Conservation (phyloP, 1,140 invertebrate species). For the Acarapis woodi region DNA sequence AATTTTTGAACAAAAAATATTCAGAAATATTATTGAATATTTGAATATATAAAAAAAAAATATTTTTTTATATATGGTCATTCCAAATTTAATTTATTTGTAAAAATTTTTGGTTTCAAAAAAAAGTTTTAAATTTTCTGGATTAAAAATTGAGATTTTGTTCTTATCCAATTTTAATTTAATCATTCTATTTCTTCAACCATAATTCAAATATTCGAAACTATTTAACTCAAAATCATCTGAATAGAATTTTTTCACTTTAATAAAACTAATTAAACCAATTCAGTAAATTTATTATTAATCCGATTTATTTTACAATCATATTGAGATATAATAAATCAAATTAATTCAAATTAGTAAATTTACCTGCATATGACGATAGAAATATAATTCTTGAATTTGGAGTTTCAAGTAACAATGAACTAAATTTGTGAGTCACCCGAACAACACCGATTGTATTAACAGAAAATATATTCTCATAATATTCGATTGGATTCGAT, state of each 20-base stretch:
- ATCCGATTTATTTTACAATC: background rate
- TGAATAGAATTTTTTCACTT: no score
- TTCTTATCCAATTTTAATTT: no score
- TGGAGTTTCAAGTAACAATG: slow-evolving; percentile 15
- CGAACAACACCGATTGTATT: slow-evolving; percentile 19
- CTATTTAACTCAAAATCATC: no score
- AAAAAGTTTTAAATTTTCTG: no score
- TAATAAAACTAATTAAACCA: no score
- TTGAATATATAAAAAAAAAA: no score
- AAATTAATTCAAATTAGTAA: background rate
- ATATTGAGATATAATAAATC: background rate
- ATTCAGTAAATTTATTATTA: background rate
- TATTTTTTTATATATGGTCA: no score
- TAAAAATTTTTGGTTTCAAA: no score
- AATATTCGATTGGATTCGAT: slow-evolving; percentile 1
- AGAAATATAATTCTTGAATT: slow-evolving; percentile 20
- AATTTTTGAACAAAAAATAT: background rate
- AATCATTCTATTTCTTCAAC: no score
- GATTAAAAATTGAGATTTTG: no score
- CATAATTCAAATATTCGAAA: no score
- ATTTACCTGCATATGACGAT: slow-evolving; percentile 19
- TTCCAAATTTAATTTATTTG: no score
- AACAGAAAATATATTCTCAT: slow-evolving; percentile 14
- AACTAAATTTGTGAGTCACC: slow-evolving; percentile 17
- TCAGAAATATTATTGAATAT: background rate